These are phyloP conservation scores for Drosophila novamexicana DNA, from an alignment of 1,140 invertebrate genomes.

Conservation along the genomic window DNA sequence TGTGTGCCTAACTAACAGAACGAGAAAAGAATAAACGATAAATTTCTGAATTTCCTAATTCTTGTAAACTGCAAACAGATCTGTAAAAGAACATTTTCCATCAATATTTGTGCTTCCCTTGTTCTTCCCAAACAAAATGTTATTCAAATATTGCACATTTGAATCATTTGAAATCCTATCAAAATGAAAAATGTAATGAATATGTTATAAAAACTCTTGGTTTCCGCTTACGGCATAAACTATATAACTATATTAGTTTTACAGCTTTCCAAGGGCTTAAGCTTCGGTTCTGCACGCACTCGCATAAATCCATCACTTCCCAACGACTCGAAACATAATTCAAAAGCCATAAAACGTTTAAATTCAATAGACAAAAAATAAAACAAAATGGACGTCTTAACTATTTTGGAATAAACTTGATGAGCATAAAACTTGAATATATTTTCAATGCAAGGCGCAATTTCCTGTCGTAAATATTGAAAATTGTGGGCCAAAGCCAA, in stretches of 20 bases:
- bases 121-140: not conserved
- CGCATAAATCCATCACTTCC: constrained; percentile 73
- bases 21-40: not conserved
- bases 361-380: constrained; percentile 7
- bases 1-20: not conserved
- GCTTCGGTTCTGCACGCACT: constrained; percentile 50
- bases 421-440: constrained; percentile 23
- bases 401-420: constrained; percentile 20
- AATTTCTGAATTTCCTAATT: constrained; percentile 22
- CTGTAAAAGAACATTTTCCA: constrained; percentile 10
- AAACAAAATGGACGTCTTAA: constrained; percentile 42
- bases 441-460: constrained; percentile 75
- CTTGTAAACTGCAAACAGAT: not conserved
- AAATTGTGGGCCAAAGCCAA: constrained; percentile 71
- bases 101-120: not conserved
- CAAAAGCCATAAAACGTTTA: constrained; percentile 58
- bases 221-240: constrained; percentile 11
- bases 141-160: no score
- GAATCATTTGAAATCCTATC: no score
- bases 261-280: constrained; percentile 23
- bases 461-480: constrained; percentile 79
- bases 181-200: no score
- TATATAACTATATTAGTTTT: not conserved
- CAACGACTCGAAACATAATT: constrained; percentile 47
- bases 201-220: not conserved